phyloP scores from a whole-genome alignment of 2,797 vertebrate species.

The Chiloscyllium punctatum region DNA sequence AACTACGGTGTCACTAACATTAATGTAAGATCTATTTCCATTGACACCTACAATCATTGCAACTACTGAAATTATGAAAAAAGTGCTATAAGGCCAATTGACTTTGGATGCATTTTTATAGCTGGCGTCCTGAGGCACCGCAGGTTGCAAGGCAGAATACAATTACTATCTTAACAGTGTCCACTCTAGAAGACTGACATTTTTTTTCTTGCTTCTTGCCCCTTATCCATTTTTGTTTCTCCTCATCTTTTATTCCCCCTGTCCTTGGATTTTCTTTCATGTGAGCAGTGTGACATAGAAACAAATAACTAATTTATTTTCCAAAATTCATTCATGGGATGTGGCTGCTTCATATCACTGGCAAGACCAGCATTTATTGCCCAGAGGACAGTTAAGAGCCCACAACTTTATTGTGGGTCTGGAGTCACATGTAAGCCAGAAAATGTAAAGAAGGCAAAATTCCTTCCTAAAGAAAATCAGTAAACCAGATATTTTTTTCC shows the following conservation, averaged over 20 bases:
- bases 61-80: neutral
- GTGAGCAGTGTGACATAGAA: neutral
- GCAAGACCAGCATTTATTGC: no score
- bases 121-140: neutral
- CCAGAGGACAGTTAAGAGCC: no score
- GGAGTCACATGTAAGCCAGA: no score
- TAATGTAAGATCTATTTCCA: neutral
- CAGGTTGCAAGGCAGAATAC: neutral
- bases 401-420: no score
- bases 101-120: neutral
- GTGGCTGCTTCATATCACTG: no score
- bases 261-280: neutral
- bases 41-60: neutral
- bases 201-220: neutral
- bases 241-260: neutral
- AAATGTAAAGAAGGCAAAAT: no score
- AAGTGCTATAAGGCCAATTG: neutral
- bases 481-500: no score
- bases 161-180: neutral
- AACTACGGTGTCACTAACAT: neutral
- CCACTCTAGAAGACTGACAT: neutral
- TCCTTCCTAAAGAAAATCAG: no score
- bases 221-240: neutral
- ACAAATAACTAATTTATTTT: neutral
- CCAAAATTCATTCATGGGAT: no score